These are phyloP conservation scores for Phortica okadai DNA, from an alignment of 2,888 invertebrate species.

Conservation along the genomic window DNA sequence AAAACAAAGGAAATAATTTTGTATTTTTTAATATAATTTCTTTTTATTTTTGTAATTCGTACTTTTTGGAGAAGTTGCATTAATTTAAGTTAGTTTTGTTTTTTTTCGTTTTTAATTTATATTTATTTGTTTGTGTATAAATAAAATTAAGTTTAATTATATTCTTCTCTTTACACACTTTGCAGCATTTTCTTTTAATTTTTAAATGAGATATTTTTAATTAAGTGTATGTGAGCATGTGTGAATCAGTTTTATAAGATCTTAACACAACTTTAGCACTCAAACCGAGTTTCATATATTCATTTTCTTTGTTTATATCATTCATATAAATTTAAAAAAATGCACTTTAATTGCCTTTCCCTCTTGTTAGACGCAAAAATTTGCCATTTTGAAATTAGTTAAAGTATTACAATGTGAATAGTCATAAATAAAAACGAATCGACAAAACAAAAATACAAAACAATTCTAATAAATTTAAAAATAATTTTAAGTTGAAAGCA, in stretches of 20 bases:
- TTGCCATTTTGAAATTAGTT: no score
- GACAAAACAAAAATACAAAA: no score
- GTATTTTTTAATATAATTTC: slow-evolving; percentile 8
- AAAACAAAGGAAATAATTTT: slow-evolving; percentile 13
- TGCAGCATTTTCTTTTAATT: slow-evolving; percentile 35
- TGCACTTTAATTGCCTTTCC: no score
- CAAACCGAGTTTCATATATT: slow-evolving; percentile 1
- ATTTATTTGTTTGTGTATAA: slow-evolving; percentile 58
- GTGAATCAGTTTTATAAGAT: no score
- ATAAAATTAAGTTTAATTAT: slow-evolving; percentile 61
- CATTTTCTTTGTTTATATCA: no score
- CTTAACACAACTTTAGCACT: neutral
- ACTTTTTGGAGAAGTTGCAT: slow-evolving; percentile 28
- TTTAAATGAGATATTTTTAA: slow-evolving; percentile 31
- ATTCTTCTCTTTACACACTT: slow-evolving; percentile 33
- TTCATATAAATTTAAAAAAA: no score
- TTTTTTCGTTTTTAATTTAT: slow-evolving; percentile 62
- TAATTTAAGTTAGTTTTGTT: slow-evolving; percentile 35
- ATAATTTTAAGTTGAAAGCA: no score
- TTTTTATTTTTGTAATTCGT: slow-evolving; percentile 29
- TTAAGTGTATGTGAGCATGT: no score
- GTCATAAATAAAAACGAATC: no score
- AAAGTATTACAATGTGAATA: no score
- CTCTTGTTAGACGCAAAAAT: no score
- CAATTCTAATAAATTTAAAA: no score